Evolutionary conservation across 2,113 vertebrate genomes (phyloP).

Genomic region (Lampris incognitus): DNA sequence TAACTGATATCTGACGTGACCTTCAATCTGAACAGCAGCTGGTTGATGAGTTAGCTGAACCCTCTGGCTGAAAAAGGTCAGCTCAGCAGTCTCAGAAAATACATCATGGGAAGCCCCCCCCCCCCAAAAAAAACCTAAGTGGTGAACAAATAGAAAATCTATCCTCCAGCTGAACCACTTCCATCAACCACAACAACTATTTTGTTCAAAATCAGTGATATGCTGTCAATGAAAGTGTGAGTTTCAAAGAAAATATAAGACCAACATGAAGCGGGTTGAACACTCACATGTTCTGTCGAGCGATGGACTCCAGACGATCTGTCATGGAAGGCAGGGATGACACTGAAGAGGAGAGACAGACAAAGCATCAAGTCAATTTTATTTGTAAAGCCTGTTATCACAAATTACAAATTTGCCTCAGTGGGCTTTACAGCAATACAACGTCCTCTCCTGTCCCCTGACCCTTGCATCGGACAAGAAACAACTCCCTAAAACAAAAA

Average conservation of each 20-base stretch:
- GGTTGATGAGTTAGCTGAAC: background rate
- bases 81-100: background rate
- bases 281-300: conserved; percentile 93
- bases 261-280: background rate
- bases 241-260: background rate
- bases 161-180: background rate
- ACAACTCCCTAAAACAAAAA: too few relatives aligned
- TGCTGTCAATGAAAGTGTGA: background rate
- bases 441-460: too few relatives aligned
- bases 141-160: background rate
- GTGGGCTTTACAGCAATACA: too few relatives aligned
- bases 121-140: background rate
- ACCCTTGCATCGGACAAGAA: too few relatives aligned
- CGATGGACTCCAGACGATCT: conserved; percentile 96
- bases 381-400: too few relatives aligned
- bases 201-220: background rate
- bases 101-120: too few relatives aligned
- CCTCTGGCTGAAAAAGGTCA: background rate
- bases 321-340: conserved; percentile 97
- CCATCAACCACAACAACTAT: background rate
- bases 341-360: conserved; percentile 78
- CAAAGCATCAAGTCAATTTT: background rate
- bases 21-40: background rate
- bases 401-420: too few relatives aligned
- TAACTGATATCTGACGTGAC: background rate